Evolutionary conservation across 2,888 invertebrate species (phyloP).

Genomic region (Gastrophysa polygoni): DNA sequence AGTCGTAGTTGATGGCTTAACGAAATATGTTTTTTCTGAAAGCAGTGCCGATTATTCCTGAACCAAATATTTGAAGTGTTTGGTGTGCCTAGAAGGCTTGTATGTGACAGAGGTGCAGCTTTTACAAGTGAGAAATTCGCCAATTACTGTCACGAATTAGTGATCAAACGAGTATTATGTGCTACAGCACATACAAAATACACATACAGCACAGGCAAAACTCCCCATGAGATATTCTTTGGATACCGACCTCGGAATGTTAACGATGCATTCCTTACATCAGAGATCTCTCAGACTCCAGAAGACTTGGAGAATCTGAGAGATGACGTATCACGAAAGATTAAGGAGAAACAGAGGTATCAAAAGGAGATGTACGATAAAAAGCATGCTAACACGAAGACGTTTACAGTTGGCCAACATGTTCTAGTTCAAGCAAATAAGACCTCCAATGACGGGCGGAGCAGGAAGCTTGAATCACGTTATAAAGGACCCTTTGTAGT

Average conservation of each 20-base stretch:
- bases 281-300: conserved; percentile 23
- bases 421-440: conserved; percentile 28
- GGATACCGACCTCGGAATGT: conserved; percentile 37
- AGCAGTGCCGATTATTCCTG: conserved; percentile 36
- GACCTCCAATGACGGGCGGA: conserved; percentile 31
- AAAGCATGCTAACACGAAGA: conserved; percentile 26
- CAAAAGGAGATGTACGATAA: conserved; percentile 34
- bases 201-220: conserved; percentile 43
- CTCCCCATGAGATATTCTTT: conserved; percentile 19
- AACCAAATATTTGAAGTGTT: conserved; percentile 31
- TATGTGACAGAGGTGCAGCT: conserved; percentile 36
- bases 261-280: conserved; percentile 33
- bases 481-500: conserved; percentile 34
- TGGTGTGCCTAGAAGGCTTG: conserved; percentile 31
- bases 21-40: conserved; percentile 40
- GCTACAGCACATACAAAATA: conserved; percentile 43
- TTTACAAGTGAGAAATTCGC: conserved; percentile 36
- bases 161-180: conserved; percentile 31
- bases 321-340: conserved; percentile 19
- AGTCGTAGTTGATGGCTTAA: conserved; percentile 40
- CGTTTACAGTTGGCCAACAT: conserved; percentile 36
- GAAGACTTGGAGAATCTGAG: conserved; percentile 17
- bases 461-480: conserved; percentile 36
- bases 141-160: conserved; percentile 27
- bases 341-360: conserved; percentile 12